Percentiles rank a stretch among this genome's conserved stretches.
These are phyloP conservation scores for Hystrix brachyura DNA, from an alignment of 2,113 vertebrate genomes.

Conservation along the genomic window DNA sequence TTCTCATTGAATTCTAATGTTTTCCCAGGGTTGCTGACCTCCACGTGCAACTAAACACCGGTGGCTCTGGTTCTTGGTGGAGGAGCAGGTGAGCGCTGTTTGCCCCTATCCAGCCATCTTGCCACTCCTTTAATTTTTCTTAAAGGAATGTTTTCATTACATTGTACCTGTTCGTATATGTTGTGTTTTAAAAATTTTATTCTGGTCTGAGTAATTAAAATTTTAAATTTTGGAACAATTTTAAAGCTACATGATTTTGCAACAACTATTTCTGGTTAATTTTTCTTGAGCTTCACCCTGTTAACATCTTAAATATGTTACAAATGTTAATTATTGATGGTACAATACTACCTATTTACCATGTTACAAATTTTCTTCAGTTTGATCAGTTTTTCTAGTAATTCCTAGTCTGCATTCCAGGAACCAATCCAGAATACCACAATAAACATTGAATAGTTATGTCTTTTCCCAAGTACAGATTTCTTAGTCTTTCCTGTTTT, in stretches of 20 bases:
- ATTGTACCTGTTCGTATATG: not conserved
- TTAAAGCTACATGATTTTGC: not conserved
- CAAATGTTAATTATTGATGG: not conserved
- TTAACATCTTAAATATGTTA: not conserved
- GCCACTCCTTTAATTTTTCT: not conserved
- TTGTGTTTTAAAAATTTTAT: conserved; percentile 1
- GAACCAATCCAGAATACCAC: not conserved
- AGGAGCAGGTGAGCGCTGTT: not conserved
- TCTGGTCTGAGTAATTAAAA: not conserved
- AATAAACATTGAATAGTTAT: not conserved
- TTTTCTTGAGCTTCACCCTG: not conserved
- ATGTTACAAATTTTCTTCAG: conserved; percentile 33
- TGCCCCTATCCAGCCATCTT: not conserved
- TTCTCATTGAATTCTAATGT: not conserved
- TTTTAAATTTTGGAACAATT: conserved; percentile 9
- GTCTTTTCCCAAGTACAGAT: not conserved
- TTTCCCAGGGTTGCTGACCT: not conserved
- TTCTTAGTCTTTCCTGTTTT: not conserved
- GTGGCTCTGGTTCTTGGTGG: not conserved
- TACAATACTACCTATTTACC: not conserved
- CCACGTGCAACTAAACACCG: no score
- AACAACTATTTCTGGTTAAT: not conserved
- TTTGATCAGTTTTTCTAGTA: not conserved
- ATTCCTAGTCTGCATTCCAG: not conserved
- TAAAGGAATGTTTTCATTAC: not conserved